Percentiles rank a stretch among this genome's conserved stretches.
phyloP scores from a whole-genome alignment of 2,113 vertebrate genomes.

The Cavia aperea region DNA sequence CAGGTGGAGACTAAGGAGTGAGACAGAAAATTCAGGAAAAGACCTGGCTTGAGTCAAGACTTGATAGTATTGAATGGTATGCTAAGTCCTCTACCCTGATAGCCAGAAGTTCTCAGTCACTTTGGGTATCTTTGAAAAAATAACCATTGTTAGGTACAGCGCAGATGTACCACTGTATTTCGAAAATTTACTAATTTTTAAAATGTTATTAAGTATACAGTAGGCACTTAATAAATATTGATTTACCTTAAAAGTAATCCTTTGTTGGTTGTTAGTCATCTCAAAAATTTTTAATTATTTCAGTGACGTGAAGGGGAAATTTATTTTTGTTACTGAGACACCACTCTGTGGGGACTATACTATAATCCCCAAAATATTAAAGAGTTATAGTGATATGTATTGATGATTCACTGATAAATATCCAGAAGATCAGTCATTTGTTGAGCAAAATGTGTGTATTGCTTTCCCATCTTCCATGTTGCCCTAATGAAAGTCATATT shows the following conservation, averaged over 20 bases:
- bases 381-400: background rate
- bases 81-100: background rate
- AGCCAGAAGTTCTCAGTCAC: background rate
- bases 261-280: background rate
- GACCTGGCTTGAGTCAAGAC: background rate
- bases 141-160: background rate
- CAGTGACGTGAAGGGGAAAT: background rate
- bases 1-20: background rate
- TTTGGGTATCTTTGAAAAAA: background rate
- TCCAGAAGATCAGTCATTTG: background rate
- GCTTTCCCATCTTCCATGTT: background rate
- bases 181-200: background rate
- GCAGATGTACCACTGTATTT: background rate
- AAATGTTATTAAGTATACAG: background rate
- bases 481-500: background rate
- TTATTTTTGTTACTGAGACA: background rate
- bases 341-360: background rate
- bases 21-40: background rate
- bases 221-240: background rate
- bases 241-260: background rate
- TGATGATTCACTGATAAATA: background rate
- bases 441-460: background rate
- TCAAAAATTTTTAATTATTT: slow-evolving; percentile 27
- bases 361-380: background rate
- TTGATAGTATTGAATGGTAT: background rate